Conservation (phyloP, 2,888 invertebrate species). For the Caenorhabditis virilis region DNA sequence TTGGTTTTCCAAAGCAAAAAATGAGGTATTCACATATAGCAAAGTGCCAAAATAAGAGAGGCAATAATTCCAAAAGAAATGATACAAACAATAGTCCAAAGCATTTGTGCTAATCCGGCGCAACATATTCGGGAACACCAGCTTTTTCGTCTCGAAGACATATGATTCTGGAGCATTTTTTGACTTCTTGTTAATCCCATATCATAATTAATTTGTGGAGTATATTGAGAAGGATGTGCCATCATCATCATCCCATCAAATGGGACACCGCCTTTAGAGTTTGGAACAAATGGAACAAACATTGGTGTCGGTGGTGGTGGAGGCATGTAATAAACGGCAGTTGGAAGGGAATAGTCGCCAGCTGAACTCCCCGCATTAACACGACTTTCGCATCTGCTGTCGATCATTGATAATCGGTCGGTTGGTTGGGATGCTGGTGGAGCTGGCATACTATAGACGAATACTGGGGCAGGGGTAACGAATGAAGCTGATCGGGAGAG, state of each 20-base stretch:
- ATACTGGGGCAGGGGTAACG: slow-evolving; percentile 29
- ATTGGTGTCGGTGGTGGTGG: slow-evolving; percentile 29
- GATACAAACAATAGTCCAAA: slow-evolving; percentile 54
- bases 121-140: slow-evolving; percentile 49
- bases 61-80: slow-evolving; percentile 48
- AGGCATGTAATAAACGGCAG: slow-evolving; percentile 27
- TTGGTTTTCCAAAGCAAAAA: background rate
- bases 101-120: slow-evolving; percentile 54
- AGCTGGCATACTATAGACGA: slow-evolving; percentile 34
- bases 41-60: slow-evolving; percentile 49
- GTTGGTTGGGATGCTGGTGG: slow-evolving; percentile 3
- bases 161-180: no score
- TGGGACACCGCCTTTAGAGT: background rate
- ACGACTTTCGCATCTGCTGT: slow-evolving; percentile 28
- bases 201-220: slow-evolving; percentile 4
- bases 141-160: slow-evolving; percentile 9
- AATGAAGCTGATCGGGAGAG: slow-evolving; percentile 38
- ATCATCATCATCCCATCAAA: slow-evolving; percentile 23
- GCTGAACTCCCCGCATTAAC: slow-evolving; percentile 19
- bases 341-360: background rate
- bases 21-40: slow-evolving; percentile 25
- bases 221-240: background rate
- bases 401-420: slow-evolving; percentile 20
- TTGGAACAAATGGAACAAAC: slow-evolving; percentile 18
- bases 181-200: background rate